These are phyloP conservation scores for Leptocoma aspasia DNA, from an alignment of 2,113 vertebrate species.

Conservation along the genomic window DNA sequence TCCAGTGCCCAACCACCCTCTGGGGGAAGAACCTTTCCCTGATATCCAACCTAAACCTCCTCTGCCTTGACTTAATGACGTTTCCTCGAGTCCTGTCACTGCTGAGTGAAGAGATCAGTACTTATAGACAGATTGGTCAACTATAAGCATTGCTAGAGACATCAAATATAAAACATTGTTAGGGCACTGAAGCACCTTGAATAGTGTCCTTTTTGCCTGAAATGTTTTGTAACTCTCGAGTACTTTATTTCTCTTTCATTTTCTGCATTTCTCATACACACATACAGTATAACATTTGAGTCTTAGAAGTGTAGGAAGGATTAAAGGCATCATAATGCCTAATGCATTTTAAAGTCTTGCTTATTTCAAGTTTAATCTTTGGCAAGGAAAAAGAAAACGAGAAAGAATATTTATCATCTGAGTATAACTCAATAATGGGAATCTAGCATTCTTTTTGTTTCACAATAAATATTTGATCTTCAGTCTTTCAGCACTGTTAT, in stretches of 20 bases:
- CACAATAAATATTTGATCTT: not conserved
- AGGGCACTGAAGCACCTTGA: not conserved
- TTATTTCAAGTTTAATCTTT: not conserved
- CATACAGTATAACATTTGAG: not conserved
- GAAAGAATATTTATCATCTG: not conserved
- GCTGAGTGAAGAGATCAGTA: no score
- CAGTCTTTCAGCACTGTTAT: not conserved
- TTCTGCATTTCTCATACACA: not conserved
- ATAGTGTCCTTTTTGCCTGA: not conserved
- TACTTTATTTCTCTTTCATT: not conserved
- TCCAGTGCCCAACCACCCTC: fast-evolving
- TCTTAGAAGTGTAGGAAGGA: not conserved
- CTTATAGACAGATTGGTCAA: not conserved
- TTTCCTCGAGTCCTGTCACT: fast-evolving
- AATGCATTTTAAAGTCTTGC: not conserved
- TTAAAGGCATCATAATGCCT: not conserved
- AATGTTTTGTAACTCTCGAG: not conserved
- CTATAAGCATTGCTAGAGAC: not conserved
- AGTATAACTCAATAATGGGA: not conserved
- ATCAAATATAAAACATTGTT: not conserved
- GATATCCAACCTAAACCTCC: not conserved
- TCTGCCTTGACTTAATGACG: fast-evolving
- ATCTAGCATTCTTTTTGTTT: not conserved
- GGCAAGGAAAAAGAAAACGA: not conserved
- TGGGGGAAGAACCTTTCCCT: not conserved